These are phyloP conservation scores for Tragopan temminckii DNA, from an alignment of 2,797 vertebrate species.

Conservation along the genomic window DNA sequence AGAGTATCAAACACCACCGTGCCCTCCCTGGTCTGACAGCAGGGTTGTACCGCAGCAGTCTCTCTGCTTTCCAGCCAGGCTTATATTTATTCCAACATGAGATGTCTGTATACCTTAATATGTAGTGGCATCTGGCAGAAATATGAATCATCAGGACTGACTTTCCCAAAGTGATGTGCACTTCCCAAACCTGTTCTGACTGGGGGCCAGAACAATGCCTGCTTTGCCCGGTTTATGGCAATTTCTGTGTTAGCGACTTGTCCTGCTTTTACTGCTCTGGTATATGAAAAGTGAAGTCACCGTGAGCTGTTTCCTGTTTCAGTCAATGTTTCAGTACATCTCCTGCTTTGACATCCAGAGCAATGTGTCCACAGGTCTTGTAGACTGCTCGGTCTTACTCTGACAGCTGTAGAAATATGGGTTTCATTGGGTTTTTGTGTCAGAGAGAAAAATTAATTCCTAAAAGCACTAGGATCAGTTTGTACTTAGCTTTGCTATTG, in stretches of 20 bases:
- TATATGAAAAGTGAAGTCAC: constrained; percentile 21
- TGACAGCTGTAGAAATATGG: not conserved
- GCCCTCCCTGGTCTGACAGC: not conserved
- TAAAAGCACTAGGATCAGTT: not conserved
- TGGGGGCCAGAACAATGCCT: not conserved
- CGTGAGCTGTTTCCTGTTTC: not conserved
- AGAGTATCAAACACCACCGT: not conserved
- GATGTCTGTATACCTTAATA: constrained; percentile 28
- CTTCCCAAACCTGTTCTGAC: not conserved
- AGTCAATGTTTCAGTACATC: not conserved
- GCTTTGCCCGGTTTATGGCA: constrained; percentile 16
- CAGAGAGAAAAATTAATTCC: not conserved
- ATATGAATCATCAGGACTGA: not conserved
- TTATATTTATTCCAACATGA: constrained; percentile 13
- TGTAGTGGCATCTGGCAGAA: constrained; percentile 61
- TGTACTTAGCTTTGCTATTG: not conserved
- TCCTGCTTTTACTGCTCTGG: not conserved
- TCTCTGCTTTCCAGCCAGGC: not conserved
- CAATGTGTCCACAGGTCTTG: not conserved
- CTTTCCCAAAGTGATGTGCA: constrained; percentile 19
- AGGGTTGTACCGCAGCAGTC: not conserved
- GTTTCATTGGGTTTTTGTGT: not conserved
- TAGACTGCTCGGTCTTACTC: not conserved
- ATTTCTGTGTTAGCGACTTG: not conserved
- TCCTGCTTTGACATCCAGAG: not conserved